phyloP scores from a whole-genome alignment of 1,140 invertebrate genomes.

The Aphidius ervi region DNA sequence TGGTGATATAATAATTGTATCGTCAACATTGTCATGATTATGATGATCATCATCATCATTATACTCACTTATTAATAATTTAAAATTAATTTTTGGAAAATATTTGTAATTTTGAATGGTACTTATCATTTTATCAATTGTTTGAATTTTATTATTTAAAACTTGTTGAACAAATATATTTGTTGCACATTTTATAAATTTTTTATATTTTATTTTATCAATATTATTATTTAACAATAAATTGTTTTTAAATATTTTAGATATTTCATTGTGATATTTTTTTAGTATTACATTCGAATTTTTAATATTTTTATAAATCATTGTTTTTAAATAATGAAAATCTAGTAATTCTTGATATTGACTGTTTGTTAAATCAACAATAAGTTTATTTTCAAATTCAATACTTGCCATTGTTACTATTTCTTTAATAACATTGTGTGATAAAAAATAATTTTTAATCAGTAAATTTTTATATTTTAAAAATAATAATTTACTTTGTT shows the following conservation, averaged over 20 bases:
- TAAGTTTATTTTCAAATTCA: slow-evolving; percentile 29
- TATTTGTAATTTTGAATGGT: slow-evolving; percentile 29
- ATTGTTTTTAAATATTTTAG: slow-evolving; percentile 23
- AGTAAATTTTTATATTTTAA: slow-evolving; percentile 28
- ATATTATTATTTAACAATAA: slow-evolving; percentile 22
- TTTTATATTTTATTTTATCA: slow-evolving; percentile 17
- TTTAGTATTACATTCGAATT: slow-evolving; percentile 27
- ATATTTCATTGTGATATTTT: slow-evolving; percentile 39
- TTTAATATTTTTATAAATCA: slow-evolving; percentile 33
- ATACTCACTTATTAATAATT: slow-evolving; percentile 15
- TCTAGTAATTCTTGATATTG: slow-evolving; percentile 17
- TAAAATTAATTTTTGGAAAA: slow-evolving; percentile 41
- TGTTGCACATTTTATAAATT: slow-evolving; percentile 39
- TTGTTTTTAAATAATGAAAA: slow-evolving; percentile 19
- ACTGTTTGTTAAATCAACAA: slow-evolving; percentile 31
- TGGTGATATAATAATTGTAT: slow-evolving; percentile 36
- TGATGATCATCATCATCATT: slow-evolving; percentile 24
- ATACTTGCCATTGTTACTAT: slow-evolving; percentile 34
- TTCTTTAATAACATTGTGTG: slow-evolving; percentile 34
- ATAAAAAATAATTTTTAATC: slow-evolving; percentile 39
- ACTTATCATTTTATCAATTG: slow-evolving; percentile 41
- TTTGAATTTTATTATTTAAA: slow-evolving; percentile 41
- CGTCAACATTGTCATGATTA: slow-evolving; percentile 25
- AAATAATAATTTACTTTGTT: slow-evolving; percentile 21
- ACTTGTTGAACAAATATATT: slow-evolving; percentile 45